A percentile compares a stretch with the other conserved stretches of the same genome.
Evolutionary conservation across 2,113 vertebrate species (phyloP).

Genomic region (Rhinoptilus africanus): DNA sequence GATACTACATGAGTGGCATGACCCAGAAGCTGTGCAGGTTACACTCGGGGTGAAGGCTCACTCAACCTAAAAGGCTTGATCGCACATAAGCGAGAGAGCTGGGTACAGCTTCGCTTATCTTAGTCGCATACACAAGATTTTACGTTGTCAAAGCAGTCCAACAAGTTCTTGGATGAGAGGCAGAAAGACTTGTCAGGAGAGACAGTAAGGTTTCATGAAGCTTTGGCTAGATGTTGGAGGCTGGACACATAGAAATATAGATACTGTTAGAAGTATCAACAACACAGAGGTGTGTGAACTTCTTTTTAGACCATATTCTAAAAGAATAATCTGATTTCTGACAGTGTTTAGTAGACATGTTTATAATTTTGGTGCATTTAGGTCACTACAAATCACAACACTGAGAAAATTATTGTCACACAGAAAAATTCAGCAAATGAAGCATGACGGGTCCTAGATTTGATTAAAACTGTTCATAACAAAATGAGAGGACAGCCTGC

Average conservation of each 20-base stretch:
- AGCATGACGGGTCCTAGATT: neutral
- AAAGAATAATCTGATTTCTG: neutral
- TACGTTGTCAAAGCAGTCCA: neutral
- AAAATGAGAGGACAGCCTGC: neutral
- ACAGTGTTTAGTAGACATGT: neutral
- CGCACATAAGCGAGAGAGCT: accelerated
- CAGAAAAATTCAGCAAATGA: neutral
- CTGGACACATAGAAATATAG: neutral
- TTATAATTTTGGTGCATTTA: neutral
- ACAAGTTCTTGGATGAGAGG: neutral
- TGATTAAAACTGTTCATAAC: neutral
- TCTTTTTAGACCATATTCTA: neutral
- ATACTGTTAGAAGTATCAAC: neutral
- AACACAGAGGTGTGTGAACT: neutral
- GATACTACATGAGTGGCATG: neutral
- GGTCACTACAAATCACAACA: neutral
- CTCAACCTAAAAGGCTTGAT: neutral
- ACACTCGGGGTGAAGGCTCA: neutral
- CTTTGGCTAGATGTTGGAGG: neutral
- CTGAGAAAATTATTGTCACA: neutral
- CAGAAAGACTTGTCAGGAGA: neutral
- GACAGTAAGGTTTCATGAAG: neutral
- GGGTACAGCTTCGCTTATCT: neutral
- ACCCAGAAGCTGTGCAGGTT: neutral
- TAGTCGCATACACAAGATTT: neutral